Conservation (phyloP, 2,113 vertebrate species). For the Etheostoma spectabile region DNA sequence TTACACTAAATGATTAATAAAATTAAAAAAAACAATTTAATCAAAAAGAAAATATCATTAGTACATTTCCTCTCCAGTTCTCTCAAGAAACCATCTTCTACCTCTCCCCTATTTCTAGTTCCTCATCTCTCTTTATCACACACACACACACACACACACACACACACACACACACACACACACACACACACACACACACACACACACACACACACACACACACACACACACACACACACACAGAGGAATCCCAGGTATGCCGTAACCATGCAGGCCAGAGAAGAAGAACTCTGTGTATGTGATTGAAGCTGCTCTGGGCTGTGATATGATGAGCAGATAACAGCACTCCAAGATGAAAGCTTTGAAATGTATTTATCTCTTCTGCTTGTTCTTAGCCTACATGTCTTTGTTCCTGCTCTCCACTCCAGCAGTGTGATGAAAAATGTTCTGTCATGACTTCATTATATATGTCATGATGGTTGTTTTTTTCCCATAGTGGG, state of each 20-base stretch:
- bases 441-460: constrained; percentile 34
- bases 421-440: constrained; percentile 23
- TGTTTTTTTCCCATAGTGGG: neutral
- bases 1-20: neutral
- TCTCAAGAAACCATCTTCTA: neutral
- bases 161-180: no score
- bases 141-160: constrained; percentile 13
- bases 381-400: constrained; percentile 40
- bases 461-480: constrained; percentile 5
- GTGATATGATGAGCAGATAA: constrained; percentile 75
- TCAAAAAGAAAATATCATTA: neutral
- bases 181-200: neutral
- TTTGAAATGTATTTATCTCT: constrained; percentile 67
- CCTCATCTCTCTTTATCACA: neutral
- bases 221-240: neutral
- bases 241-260: constrained; percentile 71
- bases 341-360: constrained; percentile 65
- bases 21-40: neutral
- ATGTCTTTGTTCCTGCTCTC: constrained; percentile 48
- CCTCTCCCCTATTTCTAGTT: neutral
- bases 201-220: constrained; percentile 9
- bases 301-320: constrained; percentile 67
- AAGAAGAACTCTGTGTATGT: constrained; percentile 60
- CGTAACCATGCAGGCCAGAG: constrained; percentile 66
- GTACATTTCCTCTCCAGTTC: neutral